Percentiles rank a stretch among this genome's conserved stretches.
These are phyloP conservation scores for Papilio elwesi DNA, from an alignment of 2,888 invertebrate genomes.

Conservation along the genomic window DNA sequence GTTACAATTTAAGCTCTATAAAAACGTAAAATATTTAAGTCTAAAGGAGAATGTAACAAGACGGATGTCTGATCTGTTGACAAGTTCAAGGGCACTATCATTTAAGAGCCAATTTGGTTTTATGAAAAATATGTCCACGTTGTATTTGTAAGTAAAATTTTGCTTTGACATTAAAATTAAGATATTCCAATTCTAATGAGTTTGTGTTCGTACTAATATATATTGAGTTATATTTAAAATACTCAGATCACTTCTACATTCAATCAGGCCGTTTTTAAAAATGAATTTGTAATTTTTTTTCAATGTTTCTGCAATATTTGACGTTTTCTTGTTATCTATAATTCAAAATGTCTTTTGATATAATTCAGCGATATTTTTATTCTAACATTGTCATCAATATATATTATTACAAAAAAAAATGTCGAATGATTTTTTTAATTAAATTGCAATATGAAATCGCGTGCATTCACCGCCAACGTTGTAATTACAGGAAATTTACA, in stretches of 20 bases:
- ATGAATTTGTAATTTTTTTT: too few species aligned
- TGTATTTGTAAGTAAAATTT: conserved; percentile 7
- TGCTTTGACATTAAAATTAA: neutral
- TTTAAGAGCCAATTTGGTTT: conserved; percentile 20
- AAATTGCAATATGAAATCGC: neutral
- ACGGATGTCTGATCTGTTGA: conserved; percentile 20
- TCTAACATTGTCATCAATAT: too few species aligned
- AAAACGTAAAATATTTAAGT: neutral
- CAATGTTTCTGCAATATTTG: too few species aligned
- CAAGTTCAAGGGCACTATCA: conserved; percentile 31
- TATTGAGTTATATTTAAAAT: neutral
- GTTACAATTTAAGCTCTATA: neutral
- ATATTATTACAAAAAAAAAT: too few species aligned
- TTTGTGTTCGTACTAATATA: neutral
- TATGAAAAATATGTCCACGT: conserved; percentile 15
- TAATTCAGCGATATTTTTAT: too few species aligned
- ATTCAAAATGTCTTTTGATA: too few species aligned
- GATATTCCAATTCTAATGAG: neutral
- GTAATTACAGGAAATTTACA: conserved; percentile 8
- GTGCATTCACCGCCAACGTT: neutral
- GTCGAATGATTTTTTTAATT: neutral
- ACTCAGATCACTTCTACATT: too few species aligned
- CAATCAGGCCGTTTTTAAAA: too few species aligned
- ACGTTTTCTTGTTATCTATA: too few species aligned
- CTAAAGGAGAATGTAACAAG: neutral